Evolutionary conservation across 2,797 vertebrate species (phyloP), one percentile per base, ranked within the genome.

Genomic region (Australoheros facetus): DNA sequence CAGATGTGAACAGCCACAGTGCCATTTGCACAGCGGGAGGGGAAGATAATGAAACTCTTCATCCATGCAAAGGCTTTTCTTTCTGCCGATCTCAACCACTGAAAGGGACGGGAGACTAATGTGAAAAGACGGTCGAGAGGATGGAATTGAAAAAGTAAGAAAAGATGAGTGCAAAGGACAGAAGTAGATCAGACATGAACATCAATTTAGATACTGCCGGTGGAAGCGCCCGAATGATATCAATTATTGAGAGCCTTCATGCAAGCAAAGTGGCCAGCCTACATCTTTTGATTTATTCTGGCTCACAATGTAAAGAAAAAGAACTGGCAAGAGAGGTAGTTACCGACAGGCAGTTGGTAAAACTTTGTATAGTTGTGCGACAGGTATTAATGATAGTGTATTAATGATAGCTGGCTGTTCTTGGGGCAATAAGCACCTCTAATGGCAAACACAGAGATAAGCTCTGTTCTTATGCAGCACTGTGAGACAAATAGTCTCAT

Each of bases 401-500:
- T 91, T 92, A 88, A 93, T 88, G 91, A 78, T 37, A 58, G 75
- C 3, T 45, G 59, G 79, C 64, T 73, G 75, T 85, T 90, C 71
- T 84, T 37, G 53, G 71, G 79, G 78, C 76, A 89, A 90, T 92
- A 91, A 87, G 87, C 81, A 83, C 74, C 80, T 88, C 73, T 90
- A 88, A 87, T 89, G 84, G 85, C 77, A 86, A 93, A 89, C 80
- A 84, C 78, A 78, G 78, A 92, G 87, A 94, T 91, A 90, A 91
- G 85, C 83, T 79, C 58, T 78, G 81, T 81, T 91, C 86, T 85
- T 86, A 70, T 81, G 74, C 85, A 84, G 59, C 26, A 28, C 81
- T 72, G 79, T 11, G 82, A 94, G 91, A 95, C 89, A 92, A 93
- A 95, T 91, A 59, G 82, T 85, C 84, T 93, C 92, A 95, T 95